These are phyloP conservation scores for Hyphantria cunea DNA, from an alignment of 1,140 invertebrate genomes.

Conservation along the genomic window DNA sequence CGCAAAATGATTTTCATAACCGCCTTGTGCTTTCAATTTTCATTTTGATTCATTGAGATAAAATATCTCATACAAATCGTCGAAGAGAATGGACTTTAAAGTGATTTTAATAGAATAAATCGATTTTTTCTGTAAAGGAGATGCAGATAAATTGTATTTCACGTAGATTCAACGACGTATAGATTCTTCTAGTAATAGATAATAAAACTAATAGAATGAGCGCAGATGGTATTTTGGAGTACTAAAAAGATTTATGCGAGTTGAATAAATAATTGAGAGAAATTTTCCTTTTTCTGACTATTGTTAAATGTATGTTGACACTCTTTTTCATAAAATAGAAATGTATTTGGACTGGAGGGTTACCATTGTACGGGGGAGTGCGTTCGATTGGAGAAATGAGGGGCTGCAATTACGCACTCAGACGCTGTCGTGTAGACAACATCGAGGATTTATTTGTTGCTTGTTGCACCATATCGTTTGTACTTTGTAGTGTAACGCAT, in stretches of 20 bases:
- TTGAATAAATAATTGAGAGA: slow-evolving; percentile 15
- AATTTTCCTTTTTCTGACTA: background rate
- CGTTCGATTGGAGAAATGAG: slow-evolving; percentile 10
- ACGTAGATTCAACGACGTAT: slow-evolving; percentile 8
- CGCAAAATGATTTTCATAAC: too few species aligned
- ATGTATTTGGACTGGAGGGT: slow-evolving; percentile 13
- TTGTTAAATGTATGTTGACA: too few species aligned
- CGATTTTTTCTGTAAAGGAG: slow-evolving; percentile 9
- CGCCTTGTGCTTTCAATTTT: too few species aligned
- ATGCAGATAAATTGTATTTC: slow-evolving; percentile 15
- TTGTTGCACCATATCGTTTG: slow-evolving; percentile 8
- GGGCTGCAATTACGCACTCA: slow-evolving; percentile 4
- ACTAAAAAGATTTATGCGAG: background rate
- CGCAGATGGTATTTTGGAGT: background rate
- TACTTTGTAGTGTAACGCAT: slow-evolving; percentile 1
- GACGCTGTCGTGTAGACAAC: slow-evolving; percentile 13
- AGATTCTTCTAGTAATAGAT: slow-evolving; percentile 3
- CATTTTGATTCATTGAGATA: background rate
- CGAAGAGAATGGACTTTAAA: background rate
- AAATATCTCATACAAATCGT: background rate
- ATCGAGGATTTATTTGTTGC: slow-evolving; percentile 15
- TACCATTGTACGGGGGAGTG: slow-evolving; percentile 9
- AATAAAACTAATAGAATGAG: slow-evolving; percentile 9
- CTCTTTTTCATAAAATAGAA: too few species aligned
- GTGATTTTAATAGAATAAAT: slow-evolving; percentile 2